Conservation (phyloP, 2,797 vertebrate genomes). For the Spondyliosoma cantharus region DNA sequence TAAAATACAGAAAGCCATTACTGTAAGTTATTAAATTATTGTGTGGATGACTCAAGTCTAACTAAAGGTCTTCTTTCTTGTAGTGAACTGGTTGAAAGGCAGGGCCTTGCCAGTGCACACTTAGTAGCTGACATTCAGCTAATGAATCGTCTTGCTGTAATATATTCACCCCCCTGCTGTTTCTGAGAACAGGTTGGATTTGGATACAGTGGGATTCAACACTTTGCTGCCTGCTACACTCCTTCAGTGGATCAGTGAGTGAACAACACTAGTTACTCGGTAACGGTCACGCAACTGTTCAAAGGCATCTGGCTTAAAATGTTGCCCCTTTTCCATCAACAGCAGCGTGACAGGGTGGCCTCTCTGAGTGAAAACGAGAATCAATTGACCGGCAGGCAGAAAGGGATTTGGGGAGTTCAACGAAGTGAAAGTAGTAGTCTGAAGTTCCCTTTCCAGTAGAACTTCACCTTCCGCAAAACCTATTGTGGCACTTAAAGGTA, state of each 20-base stretch:
- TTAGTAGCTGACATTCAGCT: slow-evolving; percentile 78
- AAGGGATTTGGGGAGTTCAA: slow-evolving; percentile 54
- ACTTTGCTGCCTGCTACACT: slow-evolving; percentile 39
- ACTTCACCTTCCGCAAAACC: slow-evolving; percentile 52
- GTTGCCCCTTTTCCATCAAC: slow-evolving; percentile 41
- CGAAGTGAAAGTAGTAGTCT: slow-evolving; percentile 51
- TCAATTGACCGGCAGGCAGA: slow-evolving; percentile 48
- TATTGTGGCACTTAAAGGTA: slow-evolving; percentile 53
- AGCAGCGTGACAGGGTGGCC: slow-evolving; percentile 41
- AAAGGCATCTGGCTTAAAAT: slow-evolving; percentile 38
- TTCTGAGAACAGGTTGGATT: slow-evolving; percentile 68
- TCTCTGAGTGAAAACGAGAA: slow-evolving; percentile 42
- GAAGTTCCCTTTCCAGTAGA: slow-evolving; percentile 51
- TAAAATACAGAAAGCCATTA: slow-evolving; percentile 61
- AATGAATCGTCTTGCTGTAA: slow-evolving; percentile 75
- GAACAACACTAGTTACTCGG: slow-evolving; percentile 45
- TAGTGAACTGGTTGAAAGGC: slow-evolving; percentile 67
- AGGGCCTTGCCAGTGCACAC: slow-evolving; percentile 58
- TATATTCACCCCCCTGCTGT: slow-evolving; percentile 74
- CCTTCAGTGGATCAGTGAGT: slow-evolving; percentile 34
- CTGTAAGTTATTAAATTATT: slow-evolving; percentile 70
- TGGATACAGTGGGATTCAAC: slow-evolving; percentile 57
- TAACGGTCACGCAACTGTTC: slow-evolving; percentile 33
- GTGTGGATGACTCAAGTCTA: slow-evolving; percentile 61
- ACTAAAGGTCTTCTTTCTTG: slow-evolving; percentile 75